Evolutionary conservation across 1,140 invertebrate genomes (phyloP).

Genomic region (Xylocopa sonorina): DNA sequence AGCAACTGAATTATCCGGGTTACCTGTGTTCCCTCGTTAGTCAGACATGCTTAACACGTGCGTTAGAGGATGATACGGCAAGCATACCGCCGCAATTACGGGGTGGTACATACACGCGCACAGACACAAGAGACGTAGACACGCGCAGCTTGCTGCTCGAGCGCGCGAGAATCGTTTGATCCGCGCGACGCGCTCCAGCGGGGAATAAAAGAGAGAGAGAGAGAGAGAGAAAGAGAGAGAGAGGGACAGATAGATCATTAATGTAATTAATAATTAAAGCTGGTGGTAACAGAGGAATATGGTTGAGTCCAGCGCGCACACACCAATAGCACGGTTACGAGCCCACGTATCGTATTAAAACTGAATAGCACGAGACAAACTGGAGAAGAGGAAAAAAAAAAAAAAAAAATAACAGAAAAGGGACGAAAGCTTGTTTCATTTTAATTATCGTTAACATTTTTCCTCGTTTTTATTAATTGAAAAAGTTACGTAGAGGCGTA

Average conservation of each 20-base stretch:
- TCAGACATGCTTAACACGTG: slow-evolving; percentile 33
- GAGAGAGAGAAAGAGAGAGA: background rate
- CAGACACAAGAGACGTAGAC: background rate
- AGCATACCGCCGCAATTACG: slow-evolving; percentile 17
- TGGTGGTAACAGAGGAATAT: slow-evolving; percentile 48
- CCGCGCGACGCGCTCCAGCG: background rate
- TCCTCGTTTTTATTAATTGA: background rate
- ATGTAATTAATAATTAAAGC: slow-evolving; percentile 68
- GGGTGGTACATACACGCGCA: background rate
- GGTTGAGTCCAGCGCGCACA: slow-evolving; percentile 66
- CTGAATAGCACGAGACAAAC: background rate
- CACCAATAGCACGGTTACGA: slow-evolving; percentile 61
- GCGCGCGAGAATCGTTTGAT: background rate
- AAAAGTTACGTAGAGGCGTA: background rate
- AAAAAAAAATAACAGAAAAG: background rate
- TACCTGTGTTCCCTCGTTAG: slow-evolving; percentile 17
- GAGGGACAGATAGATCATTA: slow-evolving; percentile 25
- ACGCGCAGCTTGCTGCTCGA: background rate
- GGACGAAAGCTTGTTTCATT: too few relatives aligned
- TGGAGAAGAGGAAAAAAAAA: background rate
- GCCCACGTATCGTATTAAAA: slow-evolving; percentile 52
- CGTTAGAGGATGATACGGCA: slow-evolving; percentile 32
- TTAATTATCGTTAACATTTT: too few relatives aligned
- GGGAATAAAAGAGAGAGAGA: slow-evolving; percentile 13
- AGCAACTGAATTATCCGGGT: background rate